Conservation (phyloP, 53 echinoderm and acorn worm species). For the Stichopus horrens region DNA sequence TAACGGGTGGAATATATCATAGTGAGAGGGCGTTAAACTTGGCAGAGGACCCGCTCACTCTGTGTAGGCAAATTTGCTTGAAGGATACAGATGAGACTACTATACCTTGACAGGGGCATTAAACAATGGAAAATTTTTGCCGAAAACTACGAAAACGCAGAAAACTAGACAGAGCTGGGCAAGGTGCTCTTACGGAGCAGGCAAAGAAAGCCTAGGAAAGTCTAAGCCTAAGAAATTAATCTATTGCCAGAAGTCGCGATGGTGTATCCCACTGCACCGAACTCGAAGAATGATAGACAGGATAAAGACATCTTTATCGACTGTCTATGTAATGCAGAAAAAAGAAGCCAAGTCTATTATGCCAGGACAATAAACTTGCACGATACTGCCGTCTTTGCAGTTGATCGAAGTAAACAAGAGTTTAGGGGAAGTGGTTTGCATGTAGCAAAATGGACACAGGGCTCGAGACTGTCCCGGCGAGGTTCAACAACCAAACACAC, state of each 20-base stretch:
- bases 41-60: constrained; percentile 3
- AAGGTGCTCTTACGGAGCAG: constrained; percentile 42
- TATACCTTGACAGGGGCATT: constrained; percentile 18
- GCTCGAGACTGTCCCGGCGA: no score
- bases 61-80: neutral
- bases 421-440: no score
- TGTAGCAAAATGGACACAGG: no score
- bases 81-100: constrained; percentile 3
- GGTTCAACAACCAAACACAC: neutral
- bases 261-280: no score
- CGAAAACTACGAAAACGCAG: neutral
- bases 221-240: neutral
- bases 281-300: no score
- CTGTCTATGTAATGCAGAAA: no score
- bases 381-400: no score
- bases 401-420: no score
- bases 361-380: neutral
- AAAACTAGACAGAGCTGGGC: constrained; percentile 23
- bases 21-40: neutral
- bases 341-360: no score
- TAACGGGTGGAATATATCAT: neutral
- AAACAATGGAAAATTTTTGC: constrained; percentile 28
- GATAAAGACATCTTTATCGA: no score
- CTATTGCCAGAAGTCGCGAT: neutral
- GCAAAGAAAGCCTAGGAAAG: constrained; percentile 13